Evolutionary conservation across 2,113 vertebrate genomes (phyloP), one percentile per base, ranked within the genome.

Genomic region (Macrotus californicus): DNA sequence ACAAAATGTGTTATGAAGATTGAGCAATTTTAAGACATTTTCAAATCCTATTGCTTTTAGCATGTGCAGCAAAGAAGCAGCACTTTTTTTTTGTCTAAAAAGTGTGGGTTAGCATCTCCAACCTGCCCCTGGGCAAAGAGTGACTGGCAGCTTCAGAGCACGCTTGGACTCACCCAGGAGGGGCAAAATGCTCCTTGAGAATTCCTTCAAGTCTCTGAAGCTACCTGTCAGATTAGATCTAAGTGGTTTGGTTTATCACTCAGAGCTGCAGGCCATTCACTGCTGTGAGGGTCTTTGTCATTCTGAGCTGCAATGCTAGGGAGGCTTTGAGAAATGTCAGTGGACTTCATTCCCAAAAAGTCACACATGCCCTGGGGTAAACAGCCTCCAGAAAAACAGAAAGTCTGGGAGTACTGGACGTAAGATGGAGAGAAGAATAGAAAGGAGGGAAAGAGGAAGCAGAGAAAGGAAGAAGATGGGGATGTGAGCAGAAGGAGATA

Each of bases 321-420:
- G 41, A 93, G 95, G 96, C 64, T 97, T 90, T 82, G 79, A 97
- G 92, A 82, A 15, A 19, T 97, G 84, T 77, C 72, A 87, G 69
- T 77, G 81, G 56, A 36, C 39, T 96, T 75, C 48, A 48, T 89
- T 66, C 31, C 77, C 82, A 87, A 13, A 54, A 98, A 94, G 43
- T 72, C 85, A 89, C 15, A 56, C 43, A 46, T 21, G 50, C 75
- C 79, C 26, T 2, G 75, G 22, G 75, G 95, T 86, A 94, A 19
- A 48, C 11, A 76, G 36, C 14, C 15, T 48, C 48, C 76, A 89
- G 81, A 50, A 77, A 81, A 80, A 18, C 16, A 13, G 36, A 75
- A 56, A 59, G 5, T 69, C 69, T 75, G 73, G 14, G 22, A 43
- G 43, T 39, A 11, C 54, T 43, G 50, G 5, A 15, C 26, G 79